Evolutionary conservation across 2,888 invertebrate genomes (phyloP), one percentile per base, ranked within the genome.

Genomic region (Taphrorychus bicolor): DNA sequence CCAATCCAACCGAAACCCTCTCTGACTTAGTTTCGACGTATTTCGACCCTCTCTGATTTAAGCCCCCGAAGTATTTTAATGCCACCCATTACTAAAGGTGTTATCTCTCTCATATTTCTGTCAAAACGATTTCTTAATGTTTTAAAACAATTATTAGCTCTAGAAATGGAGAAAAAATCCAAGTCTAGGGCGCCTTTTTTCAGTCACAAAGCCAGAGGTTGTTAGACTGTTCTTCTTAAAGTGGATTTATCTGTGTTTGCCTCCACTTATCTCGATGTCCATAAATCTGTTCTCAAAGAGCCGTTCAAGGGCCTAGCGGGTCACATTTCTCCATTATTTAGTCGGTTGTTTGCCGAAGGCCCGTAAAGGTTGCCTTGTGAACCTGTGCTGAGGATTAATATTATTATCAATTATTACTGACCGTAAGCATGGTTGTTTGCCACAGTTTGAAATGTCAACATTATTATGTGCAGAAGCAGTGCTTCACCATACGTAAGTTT

Each of bases 341-440:
- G 19, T 52, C 11, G 9, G n/a, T 52, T 11, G 32, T 32, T 32
- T 32, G 11, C 32, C 32, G 1, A 7, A 32, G 32, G 32, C 9
- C 9, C 7, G 32, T 32, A 11, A 32, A 32, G 45, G 5, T 14
- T n/a, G 45, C 14, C 14, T 45, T 16, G 32, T 7, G 14, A 45
- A 45, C 14, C 16, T 45, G 16, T 45, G 45, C 14, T 45, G 3
- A 2, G 11, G 32, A 9, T 32, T 32, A 9, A 11, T 45, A 14
- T 45, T 5, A 45, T 45, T 45, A 14, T n/a, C n/a, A n/a, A n/a
- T n/a, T n/a, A n/a, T n/a, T n/a, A n/a, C n/a, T n/a, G n/a, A n/a
- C n/a, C n/a, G n/a, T n/a, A n/a, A n/a, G n/a, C n/a, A 72, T 72
- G 73, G 70, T 72, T 11, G 23, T 71, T 52, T 71, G 70, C 21